Evolutionary conservation across 2,113 vertebrate species (phyloP), one percentile per base, ranked within the genome.

Genomic region (Oryzias javanicus): DNA sequence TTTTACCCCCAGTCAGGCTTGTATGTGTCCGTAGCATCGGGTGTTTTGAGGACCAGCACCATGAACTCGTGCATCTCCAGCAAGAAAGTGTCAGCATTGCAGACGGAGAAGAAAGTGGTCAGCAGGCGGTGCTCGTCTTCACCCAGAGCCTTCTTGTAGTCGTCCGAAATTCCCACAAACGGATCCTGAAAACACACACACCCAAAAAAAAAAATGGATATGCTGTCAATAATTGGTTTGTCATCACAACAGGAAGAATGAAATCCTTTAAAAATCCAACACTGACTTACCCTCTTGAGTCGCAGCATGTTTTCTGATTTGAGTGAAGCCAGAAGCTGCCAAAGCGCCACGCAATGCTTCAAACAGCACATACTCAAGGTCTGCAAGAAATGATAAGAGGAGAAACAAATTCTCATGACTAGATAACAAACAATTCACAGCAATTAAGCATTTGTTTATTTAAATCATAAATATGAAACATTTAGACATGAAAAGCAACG

Each of bases 1-100:
- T 17, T 68, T 78, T 85, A 98, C 97, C 93, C 78, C 96, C 96
- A 99, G 0, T 1, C 1, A 10, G 93, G 90, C 17, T 3, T 93
- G 86, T 72, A 94, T n/a, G 79, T 84, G 6, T 85, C 89, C 1
- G 56, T 53, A 2, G 88, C 68, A 0, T 35, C 71, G 15, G 83
- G 62, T 13, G 19, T 79, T 72, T 89, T 94, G 41, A 98, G 88
- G 48, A 72, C 91, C 61, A 98, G 70, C 64, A 92, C 2, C 4
- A 99, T 93, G 86, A 98, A 93, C 75, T 98, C 95, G 0, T 98
- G 95, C 69, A 98, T 92, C 85, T 98, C 95, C 76, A 95, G 81
- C 49, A 98, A 87, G 80, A 98, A 95, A 35, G 58, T 25, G 42
- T 97, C 94, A n/a, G 94, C 82, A 2, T 88, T 85, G 4, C 74